Percentiles rank a stretch among this genome's conserved stretches.
These are phyloP conservation scores for Zelostemma sp. DNA, from an alignment of 1,140 invertebrate genomes.

Conservation along the genomic window DNA sequence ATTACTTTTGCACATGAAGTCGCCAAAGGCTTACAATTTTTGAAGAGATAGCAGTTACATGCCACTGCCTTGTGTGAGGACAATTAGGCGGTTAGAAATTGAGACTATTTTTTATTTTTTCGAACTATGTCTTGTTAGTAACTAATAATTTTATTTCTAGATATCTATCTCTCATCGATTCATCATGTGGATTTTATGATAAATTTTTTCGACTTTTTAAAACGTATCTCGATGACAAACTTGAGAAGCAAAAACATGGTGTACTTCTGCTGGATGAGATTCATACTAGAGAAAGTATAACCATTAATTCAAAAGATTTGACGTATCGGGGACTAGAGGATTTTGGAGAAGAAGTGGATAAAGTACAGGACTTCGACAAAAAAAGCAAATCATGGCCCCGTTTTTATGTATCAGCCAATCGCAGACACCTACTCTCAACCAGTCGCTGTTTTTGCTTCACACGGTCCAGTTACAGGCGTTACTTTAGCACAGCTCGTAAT, in stretches of 20 bases:
- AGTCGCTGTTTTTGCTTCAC: constrained; percentile 2
- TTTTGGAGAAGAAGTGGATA: constrained; percentile 11
- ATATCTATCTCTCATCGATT: too few relatives aligned
- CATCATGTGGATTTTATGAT: constrained; percentile 12
- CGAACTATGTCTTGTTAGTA: too few relatives aligned
- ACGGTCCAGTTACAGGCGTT: too few relatives aligned
- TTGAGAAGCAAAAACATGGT: not conserved
- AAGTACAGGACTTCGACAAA: not conserved
- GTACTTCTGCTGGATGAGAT: constrained; percentile 16
- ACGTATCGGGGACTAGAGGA: constrained; percentile 7
- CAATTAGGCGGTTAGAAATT: constrained; percentile 1
- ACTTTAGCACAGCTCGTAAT: too few relatives aligned
- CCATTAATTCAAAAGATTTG: not conserved
- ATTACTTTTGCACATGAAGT: constrained; percentile 7
- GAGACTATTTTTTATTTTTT: too few relatives aligned
- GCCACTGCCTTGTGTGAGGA: constrained; percentile 4
- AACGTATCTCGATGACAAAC: not conserved
- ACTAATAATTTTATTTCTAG: too few relatives aligned
- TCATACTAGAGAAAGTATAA: not conserved
- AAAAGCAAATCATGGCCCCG: constrained; percentile 15
- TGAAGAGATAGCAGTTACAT: constrained; percentile 2
- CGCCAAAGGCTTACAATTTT: constrained; percentile 5
- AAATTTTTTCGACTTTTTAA: constrained; percentile 8
- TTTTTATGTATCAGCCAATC: constrained; percentile 10
- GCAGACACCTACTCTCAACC: constrained; percentile 5